Percentiles rank a stretch among this genome's conserved stretches.
phyloP scores from a whole-genome alignment of 2,113 vertebrate species.

The Romanogobio albipinnatus region DNA sequence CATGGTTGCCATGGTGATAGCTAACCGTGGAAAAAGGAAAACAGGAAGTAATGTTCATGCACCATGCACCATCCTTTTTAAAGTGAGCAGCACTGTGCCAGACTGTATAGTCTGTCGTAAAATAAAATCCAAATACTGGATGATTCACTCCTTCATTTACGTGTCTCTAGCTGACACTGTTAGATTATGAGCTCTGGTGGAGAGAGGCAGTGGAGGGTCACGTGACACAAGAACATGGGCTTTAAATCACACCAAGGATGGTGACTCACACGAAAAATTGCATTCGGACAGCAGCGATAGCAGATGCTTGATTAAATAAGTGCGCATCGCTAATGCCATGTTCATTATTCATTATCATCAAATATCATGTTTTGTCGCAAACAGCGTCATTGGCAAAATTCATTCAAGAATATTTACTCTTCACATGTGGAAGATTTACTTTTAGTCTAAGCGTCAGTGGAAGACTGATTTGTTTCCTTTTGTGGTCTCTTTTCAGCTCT shows the following conservation, averaged over 20 bases:
- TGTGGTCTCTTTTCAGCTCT: slow-evolving; percentile 1
- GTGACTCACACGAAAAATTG: slow-evolving; percentile 48
- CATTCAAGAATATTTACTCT: slow-evolving; percentile 17
- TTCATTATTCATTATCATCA: slow-evolving; percentile 27
- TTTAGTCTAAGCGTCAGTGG: background rate
- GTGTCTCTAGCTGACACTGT: slow-evolving; percentile 12
- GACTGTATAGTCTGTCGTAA: slow-evolving; percentile 28
- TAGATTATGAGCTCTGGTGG: slow-evolving; percentile 41
- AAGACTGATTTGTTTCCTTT: slow-evolving; percentile 1
- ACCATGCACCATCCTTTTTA: slow-evolving; percentile 41
- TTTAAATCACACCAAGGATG: slow-evolving; percentile 34
- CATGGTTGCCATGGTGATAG: background rate
- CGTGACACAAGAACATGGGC: slow-evolving; percentile 42
- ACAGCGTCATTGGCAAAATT: background rate
- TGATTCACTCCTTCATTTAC: slow-evolving; percentile 58
- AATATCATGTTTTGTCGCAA: background rate
- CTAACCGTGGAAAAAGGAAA: background rate
- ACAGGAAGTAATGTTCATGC: slow-evolving; percentile 27
- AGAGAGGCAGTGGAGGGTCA: slow-evolving; percentile 41
- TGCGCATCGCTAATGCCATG: background rate
- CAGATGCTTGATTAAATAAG: slow-evolving; percentile 26
- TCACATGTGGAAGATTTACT: background rate
- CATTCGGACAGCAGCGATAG: background rate
- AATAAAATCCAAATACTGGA: slow-evolving; percentile 55
- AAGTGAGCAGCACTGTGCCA: slow-evolving; percentile 51